phyloP scores from a whole-genome alignment of 2,888 invertebrate species.

The Hypercompe scribonia region DNA sequence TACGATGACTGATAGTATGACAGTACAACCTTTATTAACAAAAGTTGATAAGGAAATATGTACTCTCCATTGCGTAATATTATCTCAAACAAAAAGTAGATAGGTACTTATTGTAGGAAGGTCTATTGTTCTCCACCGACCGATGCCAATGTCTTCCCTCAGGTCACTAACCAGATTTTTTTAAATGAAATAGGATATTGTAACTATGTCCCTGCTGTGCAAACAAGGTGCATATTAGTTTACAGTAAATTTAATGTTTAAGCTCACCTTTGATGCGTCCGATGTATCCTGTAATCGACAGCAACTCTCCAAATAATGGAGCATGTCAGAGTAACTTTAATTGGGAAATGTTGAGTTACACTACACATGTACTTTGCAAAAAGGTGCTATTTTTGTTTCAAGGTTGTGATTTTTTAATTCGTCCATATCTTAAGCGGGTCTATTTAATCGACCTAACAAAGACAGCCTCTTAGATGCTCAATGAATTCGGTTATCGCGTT shows the following conservation, averaged over 20 bases:
- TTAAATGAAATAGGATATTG: neutral
- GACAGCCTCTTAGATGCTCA: neutral
- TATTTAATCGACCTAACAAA: neutral
- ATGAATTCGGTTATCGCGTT: neutral
- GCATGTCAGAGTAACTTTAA: neutral
- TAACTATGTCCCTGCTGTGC: neutral
- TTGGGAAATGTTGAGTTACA: neutral
- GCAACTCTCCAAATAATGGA: neutral
- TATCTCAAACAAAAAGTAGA: neutral
- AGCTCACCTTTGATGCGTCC: neutral
- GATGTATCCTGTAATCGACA: neutral
- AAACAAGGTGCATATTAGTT: neutral
- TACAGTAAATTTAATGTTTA: neutral
- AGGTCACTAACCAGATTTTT: neutral
- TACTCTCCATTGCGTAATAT: neutral
- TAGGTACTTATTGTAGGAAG: neutral
- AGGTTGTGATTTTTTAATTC: neutral
- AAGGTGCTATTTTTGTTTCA: neutral
- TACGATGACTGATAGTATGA: slow-evolving; percentile 64
- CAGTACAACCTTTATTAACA: neutral
- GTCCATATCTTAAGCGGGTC: neutral
- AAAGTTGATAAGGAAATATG: slow-evolving; percentile 1
- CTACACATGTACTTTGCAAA: neutral
- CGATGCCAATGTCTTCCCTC: neutral
- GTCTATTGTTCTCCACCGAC: neutral